Evolutionary conservation across 2,113 vertebrate genomes (phyloP), one percentile per base, ranked within the genome.

Genomic region (Oenanthe melanoleuca): DNA sequence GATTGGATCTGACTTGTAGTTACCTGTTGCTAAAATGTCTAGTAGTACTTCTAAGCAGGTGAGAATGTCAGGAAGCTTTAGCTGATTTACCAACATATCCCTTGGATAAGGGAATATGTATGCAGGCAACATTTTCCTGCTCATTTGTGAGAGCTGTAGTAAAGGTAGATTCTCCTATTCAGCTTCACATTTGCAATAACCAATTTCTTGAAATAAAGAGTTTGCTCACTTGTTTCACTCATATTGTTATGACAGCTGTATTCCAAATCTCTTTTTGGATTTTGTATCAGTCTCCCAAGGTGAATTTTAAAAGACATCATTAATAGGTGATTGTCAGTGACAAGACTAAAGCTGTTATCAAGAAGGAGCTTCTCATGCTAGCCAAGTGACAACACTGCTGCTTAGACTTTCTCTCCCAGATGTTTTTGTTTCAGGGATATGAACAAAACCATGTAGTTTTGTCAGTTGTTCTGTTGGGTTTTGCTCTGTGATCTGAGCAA

Each of bases 241-340:
- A 52, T 22, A 65, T 38, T 94, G 86, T 96, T 97, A 65, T 96
- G 96, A 96, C 94, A 96, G 92, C 71, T 95, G 89, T 89, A 95
- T 92, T 95, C 94, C 71, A 86, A 67, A 88, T 86, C 55, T 95
- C 88, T 90, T 95, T 95, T 81, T 94, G 78, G 67, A 49, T 94
- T 95, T 94, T 80, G 14, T 87, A 29, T 82, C 87, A 42, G 81
- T 95, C 84, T 95, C 96, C 89, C 92, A 56, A 83, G 93, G 53
- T 78, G 87, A 91, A 90, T 89, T 94, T 86, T 82, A 83, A 94
- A 94, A 96, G 92, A 86, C 67, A 86, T 86, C 67, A 59, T 95
- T 95, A 93, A 86, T 53, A 64, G 60, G 60, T 83, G 85, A 73
- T 92, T 95, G 81, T 83, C 94, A 95, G 86, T 64, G 88, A 79